Base-by-base conservation (phyloP, 37 sponge, comb jelly and placozoan genomes). In the Dysidea cf. avara region DNA sequence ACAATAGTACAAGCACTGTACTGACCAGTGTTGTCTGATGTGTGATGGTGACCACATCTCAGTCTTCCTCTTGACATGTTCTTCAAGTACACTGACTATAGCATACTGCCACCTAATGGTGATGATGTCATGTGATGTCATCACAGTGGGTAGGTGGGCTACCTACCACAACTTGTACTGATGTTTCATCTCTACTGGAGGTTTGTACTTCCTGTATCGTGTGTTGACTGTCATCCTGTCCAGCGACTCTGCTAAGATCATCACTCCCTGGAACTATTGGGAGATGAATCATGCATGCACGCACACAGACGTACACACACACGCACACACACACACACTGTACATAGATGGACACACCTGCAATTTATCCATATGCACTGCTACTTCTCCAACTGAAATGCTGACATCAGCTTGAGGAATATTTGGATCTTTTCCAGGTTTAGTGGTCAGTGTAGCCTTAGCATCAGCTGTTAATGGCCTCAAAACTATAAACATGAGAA, bases 401-500 rank as follows among this genome's bases (percentile, higher is more conserved):
- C 24, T 22, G 20, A 68, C 12, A 0, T 4, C 21, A 30, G 49
- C 69, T 52, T 68, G 53, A 1, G 85, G 78, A 0, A 84, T 71
- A n/a, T 69, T 49, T 56, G 56, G 26, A 47, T 84, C 72, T 7
- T 20, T 14, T 3, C 85, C 85, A 24, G 85, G 78, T 30, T 69
- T 76, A 56, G 75, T 77, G 53, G 59, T 71, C 52, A 77, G 64
- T 50, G 53, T 64, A 9, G 77, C 66, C 36, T 58, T 69, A 30
- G 85, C 85, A 64, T 64, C 38, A 0, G 77, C 77, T n/a, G 66
- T 62, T 31, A 77, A 56, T 5, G 85, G 85, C 0, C 25, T 21
- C 4, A 84, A 25, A 2, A 84, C 85, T 84, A 29, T 6, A 67
- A 5, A 13, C 17, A 26, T 7, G 46, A 34, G 7, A 22, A 21